Conservation (phyloP, 1,140 invertebrate species). For the Notospermus geniculatus region DNA sequence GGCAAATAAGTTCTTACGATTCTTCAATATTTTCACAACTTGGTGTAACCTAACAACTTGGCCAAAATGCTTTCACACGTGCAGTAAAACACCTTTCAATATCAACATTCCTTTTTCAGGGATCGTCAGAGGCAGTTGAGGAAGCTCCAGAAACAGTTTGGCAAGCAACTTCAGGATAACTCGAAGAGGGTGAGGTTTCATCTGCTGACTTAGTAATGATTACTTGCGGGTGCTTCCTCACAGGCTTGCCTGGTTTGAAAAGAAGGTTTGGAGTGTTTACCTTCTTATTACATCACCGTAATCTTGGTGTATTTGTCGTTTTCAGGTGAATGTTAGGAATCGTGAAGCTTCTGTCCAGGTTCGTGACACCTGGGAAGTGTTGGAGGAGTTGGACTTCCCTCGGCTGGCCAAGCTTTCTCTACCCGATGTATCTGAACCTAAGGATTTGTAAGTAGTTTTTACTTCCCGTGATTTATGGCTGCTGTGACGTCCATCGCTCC, state of each 20-base stretch:
- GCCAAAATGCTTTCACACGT: too few species aligned
- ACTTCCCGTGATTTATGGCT: too few species aligned
- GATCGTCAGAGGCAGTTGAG: slow-evolving; percentile 67
- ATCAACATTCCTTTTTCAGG: slow-evolving; percentile 54
- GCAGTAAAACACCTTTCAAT: too few species aligned
- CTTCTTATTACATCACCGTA: neutral
- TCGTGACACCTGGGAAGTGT: slow-evolving; percentile 91
- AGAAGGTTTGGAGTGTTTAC: neutral
- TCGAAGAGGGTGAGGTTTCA: slow-evolving; percentile 53
- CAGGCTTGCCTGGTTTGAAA: too few species aligned
- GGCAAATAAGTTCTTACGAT: too few species aligned
- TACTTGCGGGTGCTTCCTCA: too few species aligned
- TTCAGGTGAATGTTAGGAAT: slow-evolving; percentile 60
- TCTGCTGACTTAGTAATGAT: too few species aligned
- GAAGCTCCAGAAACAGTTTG: slow-evolving; percentile 80
- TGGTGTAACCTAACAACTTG: too few species aligned
- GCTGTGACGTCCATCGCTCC: too few species aligned
- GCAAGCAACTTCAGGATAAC: slow-evolving; percentile 66
- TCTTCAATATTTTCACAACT: too few species aligned
- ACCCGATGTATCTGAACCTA: slow-evolving; percentile 74
- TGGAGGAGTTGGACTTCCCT: slow-evolving; percentile 99
- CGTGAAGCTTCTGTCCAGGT: slow-evolving; percentile 98
- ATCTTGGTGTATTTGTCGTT: slow-evolving; percentile 10
- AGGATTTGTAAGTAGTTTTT: slow-evolving; percentile 69
- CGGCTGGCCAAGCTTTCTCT: slow-evolving; percentile 85